Conservation (phyloP, 2,888 invertebrate species). For the Melangyna quadrimaculata region DNA sequence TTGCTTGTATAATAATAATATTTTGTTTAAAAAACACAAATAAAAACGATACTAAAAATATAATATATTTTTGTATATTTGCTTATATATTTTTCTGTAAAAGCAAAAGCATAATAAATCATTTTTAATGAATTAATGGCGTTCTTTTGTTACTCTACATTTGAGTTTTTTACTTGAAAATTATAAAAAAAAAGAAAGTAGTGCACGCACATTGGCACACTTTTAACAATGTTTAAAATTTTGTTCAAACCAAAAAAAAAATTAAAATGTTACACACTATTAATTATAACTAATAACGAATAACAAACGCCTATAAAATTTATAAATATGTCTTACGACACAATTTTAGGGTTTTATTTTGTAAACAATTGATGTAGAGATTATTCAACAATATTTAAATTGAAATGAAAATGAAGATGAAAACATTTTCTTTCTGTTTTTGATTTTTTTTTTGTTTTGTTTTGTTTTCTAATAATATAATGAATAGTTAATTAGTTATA, state of each 20-base stretch:
- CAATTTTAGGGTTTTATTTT: slow-evolving; percentile 2
- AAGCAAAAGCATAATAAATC: slow-evolving; percentile 2
- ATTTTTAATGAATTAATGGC: neutral
- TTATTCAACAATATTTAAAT: slow-evolving; percentile 34
- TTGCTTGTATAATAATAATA: neutral
- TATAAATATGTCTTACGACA: neutral
- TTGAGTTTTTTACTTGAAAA: slow-evolving; percentile 2
- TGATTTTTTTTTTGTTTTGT: slow-evolving; percentile 27
- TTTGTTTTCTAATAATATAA: slow-evolving; percentile 50
- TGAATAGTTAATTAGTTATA: slow-evolving; percentile 65
- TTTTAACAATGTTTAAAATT: slow-evolving; percentile 32
- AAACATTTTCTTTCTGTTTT: slow-evolving; percentile 37
- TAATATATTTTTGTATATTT: neutral
- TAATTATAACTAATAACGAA: slow-evolving; percentile 25
- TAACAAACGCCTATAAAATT: slow-evolving; percentile 19
- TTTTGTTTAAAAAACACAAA: slow-evolving; percentile 4
- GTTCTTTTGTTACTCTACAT: neutral
- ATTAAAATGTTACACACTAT: neutral
- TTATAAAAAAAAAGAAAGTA: neutral
- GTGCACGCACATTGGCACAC: slow-evolving; percentile 15
- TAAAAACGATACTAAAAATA: neutral
- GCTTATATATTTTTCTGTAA: neutral
- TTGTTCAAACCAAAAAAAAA: slow-evolving; percentile 10
- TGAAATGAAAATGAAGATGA: slow-evolving; percentile 31
- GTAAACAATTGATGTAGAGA: slow-evolving; percentile 63